Percentiles rank a stretch among this genome's conserved stretches.
Evolutionary conservation across 2,797 vertebrate genomes (phyloP).

Genomic region (Galagoides demidoff): DNA sequence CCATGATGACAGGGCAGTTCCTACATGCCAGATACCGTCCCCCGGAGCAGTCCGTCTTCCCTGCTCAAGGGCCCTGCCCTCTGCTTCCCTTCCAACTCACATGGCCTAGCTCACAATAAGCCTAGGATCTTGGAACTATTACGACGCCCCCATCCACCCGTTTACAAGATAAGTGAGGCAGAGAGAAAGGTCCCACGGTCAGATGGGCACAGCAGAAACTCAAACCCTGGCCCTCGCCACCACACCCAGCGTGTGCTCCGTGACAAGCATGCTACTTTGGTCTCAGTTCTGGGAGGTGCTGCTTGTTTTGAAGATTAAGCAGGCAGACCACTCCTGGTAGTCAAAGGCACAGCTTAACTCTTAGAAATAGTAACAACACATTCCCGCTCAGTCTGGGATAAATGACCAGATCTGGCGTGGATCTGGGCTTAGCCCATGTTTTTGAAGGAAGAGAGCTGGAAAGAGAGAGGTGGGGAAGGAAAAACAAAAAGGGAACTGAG

Average conservation of each 20-base stretch:
- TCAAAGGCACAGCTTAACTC: background rate
- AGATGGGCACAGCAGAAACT: background rate
- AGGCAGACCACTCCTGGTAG: background rate
- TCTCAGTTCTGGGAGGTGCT: background rate
- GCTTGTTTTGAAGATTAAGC: background rate
- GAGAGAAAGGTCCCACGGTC: background rate
- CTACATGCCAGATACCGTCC: background rate
- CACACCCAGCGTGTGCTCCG: accelerated
- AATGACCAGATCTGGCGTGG: background rate
- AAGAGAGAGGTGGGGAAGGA: background rate
- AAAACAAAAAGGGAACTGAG: background rate
- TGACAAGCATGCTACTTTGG: background rate
- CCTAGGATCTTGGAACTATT: background rate
- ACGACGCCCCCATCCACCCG: too few species aligned
- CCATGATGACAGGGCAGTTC: accelerated
- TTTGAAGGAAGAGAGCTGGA: background rate
- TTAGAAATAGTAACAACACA: background rate
- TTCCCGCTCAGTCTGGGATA: background rate
- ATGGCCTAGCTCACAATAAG: background rate
- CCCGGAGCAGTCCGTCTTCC: too few species aligned
- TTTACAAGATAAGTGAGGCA: background rate
- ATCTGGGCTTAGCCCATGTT: background rate
- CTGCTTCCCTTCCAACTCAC: too few species aligned
- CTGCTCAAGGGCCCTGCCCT: too few species aligned
- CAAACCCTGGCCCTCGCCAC: background rate